Base-by-base conservation (phyloP, 2,888 invertebrate genomes). In the Buathra laborator region DNA sequence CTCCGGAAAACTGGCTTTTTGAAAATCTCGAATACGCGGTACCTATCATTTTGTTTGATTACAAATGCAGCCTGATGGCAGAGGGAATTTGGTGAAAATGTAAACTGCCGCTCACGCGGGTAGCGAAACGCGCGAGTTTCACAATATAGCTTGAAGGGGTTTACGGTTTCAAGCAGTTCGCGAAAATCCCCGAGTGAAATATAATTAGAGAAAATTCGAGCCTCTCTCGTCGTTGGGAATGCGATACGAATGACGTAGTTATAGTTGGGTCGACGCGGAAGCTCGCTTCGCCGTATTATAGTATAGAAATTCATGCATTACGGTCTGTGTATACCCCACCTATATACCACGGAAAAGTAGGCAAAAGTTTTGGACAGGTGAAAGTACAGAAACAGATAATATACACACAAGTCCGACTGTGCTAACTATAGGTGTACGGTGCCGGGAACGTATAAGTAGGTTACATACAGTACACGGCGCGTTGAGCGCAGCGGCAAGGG, bases 201-300 rank as follows among this genome's bases (percentile, higher is more conserved):
- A 56, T 56, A 71, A 71, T 71, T 24, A 56, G 56, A 56, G 56
- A 71, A 71, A 71, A 71, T 71, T 71, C n/a, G 71, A 71, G 71
- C 56, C 56, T 24, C 37, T 56, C 37, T 37, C 37, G 37, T 46
- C 56, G 71, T 43, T 37, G 43, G 71, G 37, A 71, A 37, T 19
- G 71, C 71, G 71, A 19, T 19, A 19, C 56, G 53, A 32, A 43
- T 56, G 19, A 71, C 71, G 71, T 56, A 71, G 37, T 16, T 9
- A 24, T 19, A 19, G 44, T 48, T 29, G 67, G 29, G 71, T 16
- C 6, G 37, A 48, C 68, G 68, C 32, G 70, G 53, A 5, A 29
- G 70, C 70, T 70, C 51, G 10, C 24, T 12, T 12, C 37, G 37
- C 66, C 19, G 43, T 37, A 32, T 53, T 70, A 51, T 51, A 16